A percentile compares a stretch with the other conserved stretches of the same genome.
These are phyloP conservation scores for Ctenoplectra terminalis DNA, from an alignment of 1,140 invertebrate species.

Conservation along the genomic window DNA sequence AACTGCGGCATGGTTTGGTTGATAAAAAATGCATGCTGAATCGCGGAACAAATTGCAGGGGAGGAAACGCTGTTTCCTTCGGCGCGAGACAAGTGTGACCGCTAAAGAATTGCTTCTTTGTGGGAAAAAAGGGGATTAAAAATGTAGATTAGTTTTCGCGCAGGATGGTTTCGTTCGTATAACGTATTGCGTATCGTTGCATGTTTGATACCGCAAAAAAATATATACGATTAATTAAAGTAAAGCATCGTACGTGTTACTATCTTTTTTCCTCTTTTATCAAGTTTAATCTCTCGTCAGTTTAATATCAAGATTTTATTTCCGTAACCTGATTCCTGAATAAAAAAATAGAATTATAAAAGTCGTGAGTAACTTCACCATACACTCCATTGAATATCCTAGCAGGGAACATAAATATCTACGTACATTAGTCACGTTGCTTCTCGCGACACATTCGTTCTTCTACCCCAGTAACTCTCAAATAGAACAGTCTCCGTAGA, in stretches of 20 bases:
- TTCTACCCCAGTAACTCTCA: not conserved
- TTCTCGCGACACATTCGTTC: not conserved
- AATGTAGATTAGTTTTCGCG: not conserved
- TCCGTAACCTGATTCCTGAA: too few relatives aligned
- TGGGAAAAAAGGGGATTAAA: constrained; percentile 20
- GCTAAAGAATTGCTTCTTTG: constrained; percentile 25
- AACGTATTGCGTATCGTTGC: not conserved
- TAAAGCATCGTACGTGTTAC: not conserved
- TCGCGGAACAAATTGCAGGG: not conserved
- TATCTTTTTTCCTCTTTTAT: not conserved
- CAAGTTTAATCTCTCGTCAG: not conserved
- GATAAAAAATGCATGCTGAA: constrained; percentile 27
- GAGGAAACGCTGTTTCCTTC: not conserved
- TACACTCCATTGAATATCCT: not conserved
- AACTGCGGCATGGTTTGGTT: not conserved
- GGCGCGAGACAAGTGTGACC: not conserved
- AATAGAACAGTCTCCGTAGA: not conserved
- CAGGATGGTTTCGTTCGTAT: not conserved
- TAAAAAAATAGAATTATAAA: not conserved
- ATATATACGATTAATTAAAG: too few relatives aligned
- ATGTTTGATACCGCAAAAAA: not conserved
- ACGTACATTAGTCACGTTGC: not conserved
- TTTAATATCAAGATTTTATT: not conserved
- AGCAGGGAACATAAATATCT: not conserved
- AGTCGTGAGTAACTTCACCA: not conserved